Base-by-base conservation (phyloP, 2,797 vertebrate genomes). In the Siniperca scherzeri region DNA sequence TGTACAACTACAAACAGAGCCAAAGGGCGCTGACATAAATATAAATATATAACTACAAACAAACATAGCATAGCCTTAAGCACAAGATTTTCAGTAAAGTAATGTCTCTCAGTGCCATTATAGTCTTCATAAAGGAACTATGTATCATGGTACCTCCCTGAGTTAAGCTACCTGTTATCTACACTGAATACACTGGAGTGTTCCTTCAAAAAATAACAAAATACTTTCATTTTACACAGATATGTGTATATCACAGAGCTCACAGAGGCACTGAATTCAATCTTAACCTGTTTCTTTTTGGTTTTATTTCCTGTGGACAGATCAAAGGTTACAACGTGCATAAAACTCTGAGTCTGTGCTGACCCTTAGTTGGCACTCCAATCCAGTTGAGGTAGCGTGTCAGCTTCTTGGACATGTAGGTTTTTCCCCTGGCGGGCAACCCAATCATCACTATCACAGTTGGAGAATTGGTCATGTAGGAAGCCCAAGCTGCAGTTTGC, bases 301-400 rank as follows among this genome's bases (percentile, higher is more conserved):
- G 0, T 9, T 74, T 36, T 4, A 22, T 59, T 75, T 77, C 19
- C 17, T 78, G 27, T 14, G 0, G 10, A 74, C 3, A 5, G 7
- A 64, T 59, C 19, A 46, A 68, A 77, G 14, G 3, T 70, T 5
- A 50, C 7, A 11, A 40, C 1, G 1, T 4, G 12, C 11, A n/a
- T 42, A 38, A 62, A 62, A 56, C 59, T 70, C 21, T 10, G 48
- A 52, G 21, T 55, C 30, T 30, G 48, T 75, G 88, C 95, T 7
- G 83, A 99, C 98, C 98, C 96, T 98, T 98, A 10, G 98, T 99
- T 82, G 98, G 98, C 76, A 99, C 98, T 68, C 98, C 98, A n/a
- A 99, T 98, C 98, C 98, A 99, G 95, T 99, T 99, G 94, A 99
- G 98, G 95, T 99, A 99, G 78, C 98, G 98, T 0, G 99, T 99